Evolutionary conservation across 2,888 invertebrate genomes (phyloP).

Genomic region (Cactoblastis cactorum): DNA sequence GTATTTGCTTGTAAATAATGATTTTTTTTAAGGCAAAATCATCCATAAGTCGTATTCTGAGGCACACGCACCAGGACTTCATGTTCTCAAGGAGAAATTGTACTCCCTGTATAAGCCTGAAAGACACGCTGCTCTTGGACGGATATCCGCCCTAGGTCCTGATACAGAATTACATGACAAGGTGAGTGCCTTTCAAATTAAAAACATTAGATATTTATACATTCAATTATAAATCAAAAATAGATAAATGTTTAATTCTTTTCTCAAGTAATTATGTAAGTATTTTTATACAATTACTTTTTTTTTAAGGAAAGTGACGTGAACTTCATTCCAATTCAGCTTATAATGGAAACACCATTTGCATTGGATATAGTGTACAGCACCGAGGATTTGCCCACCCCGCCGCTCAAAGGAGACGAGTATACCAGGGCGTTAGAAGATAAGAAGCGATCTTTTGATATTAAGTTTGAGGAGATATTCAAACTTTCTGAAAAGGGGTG

Average conservation of each 20-base stretch:
- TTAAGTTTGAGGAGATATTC: conserved; percentile 90
- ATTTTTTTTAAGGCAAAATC: conserved; percentile 68
- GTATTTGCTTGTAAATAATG: too few species aligned
- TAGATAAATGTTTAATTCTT: too few species aligned
- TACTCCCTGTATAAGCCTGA: conserved; percentile 82
- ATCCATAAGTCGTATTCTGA: conserved; percentile 86
- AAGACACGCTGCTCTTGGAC: conserved; percentile 57
- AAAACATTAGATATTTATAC: too few species aligned
- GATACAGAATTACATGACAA: conserved; percentile 45
- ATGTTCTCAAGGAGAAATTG: conserved; percentile 87
- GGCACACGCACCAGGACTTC: conserved; percentile 84
- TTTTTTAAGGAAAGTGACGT: conserved; percentile 63
- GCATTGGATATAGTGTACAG: conserved; percentile 91
- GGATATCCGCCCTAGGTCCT: conserved; percentile 42
- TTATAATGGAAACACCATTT: conserved; percentile 88
- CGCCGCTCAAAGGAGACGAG: conserved; percentile 76
- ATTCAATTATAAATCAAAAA: too few species aligned
- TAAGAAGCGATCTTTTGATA: conserved; percentile 83
- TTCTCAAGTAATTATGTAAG: too few species aligned
- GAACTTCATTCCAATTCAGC: conserved; percentile 89
- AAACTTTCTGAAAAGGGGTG: conserved; percentile 85
- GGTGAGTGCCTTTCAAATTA: too few species aligned
- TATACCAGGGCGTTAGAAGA: conserved; percentile 83
- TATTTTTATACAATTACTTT: neutral
- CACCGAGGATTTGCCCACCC: conserved; percentile 82